Conservation (phyloP, 2,113 vertebrate species). For the Lophius piscatorius region DNA sequence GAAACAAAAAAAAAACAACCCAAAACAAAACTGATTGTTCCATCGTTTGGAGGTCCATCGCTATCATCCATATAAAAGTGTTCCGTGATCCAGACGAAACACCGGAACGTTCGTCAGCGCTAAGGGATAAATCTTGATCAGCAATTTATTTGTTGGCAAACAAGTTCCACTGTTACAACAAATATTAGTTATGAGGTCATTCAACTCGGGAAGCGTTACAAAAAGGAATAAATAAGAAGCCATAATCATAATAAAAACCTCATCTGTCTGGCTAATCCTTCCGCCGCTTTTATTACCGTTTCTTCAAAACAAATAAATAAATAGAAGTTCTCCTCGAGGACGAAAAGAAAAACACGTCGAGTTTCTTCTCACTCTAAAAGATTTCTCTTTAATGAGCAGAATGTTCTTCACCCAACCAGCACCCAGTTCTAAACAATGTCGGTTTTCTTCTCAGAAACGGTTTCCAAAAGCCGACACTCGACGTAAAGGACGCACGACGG, state of each 20-base stretch:
- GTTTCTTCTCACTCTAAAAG: slow-evolving; percentile 83
- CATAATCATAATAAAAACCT: slow-evolving; percentile 75
- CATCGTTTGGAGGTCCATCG: slow-evolving; percentile 22
- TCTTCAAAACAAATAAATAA: slow-evolving; percentile 85
- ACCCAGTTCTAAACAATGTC: slow-evolving; percentile 74
- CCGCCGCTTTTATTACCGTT: slow-evolving; percentile 62
- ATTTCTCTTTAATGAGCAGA: slow-evolving; percentile 78
- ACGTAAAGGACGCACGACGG: slow-evolving; percentile 58
- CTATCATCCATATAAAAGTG: slow-evolving; percentile 33
- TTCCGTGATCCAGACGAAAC: slow-evolving; percentile 55
- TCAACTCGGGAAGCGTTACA: slow-evolving; percentile 87
- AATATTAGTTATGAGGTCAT: slow-evolving; percentile 95
- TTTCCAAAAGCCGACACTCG: slow-evolving; percentile 53
- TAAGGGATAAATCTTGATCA: slow-evolving; percentile 88
- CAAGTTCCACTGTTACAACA: slow-evolving; percentile 98
- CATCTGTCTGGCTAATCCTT: slow-evolving; percentile 83
- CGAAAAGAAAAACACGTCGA: slow-evolving; percentile 75
- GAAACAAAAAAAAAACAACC: slow-evolving; percentile 2
- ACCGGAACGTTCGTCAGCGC: slow-evolving; percentile 51
- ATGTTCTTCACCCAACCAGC: slow-evolving; percentile 78
- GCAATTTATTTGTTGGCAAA: slow-evolving; percentile 97
- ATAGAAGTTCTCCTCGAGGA: slow-evolving; percentile 80
- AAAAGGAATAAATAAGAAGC: slow-evolving; percentile 91
- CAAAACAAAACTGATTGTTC: slow-evolving; percentile 6
- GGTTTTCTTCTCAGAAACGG: slow-evolving; percentile 72